Evolutionary conservation across 2,113 vertebrate species (phyloP).

Genomic region (Podarcis raffonei): DNA sequence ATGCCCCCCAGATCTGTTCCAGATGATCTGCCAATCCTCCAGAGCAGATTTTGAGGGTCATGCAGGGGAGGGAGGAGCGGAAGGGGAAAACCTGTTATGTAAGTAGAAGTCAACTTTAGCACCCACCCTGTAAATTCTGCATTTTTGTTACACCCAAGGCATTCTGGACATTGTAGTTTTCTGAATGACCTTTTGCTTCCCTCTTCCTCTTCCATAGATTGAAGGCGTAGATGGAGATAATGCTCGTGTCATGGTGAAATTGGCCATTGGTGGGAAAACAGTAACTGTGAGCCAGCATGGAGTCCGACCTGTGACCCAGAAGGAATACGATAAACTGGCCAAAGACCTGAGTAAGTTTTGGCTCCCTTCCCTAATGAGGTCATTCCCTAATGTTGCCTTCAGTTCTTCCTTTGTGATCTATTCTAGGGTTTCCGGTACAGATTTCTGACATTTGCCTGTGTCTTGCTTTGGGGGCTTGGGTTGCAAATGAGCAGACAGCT

Average conservation of each 20-base stretch:
- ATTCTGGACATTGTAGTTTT: background rate
- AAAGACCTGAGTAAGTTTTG: constrained; percentile 27
- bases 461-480: background rate
- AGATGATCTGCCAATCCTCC: no score
- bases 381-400: background rate
- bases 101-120: no score
- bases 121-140: background rate
- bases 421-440: background rate
- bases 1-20: no score
- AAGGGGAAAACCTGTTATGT: no score
- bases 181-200: background rate
- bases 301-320: constrained; percentile 76
- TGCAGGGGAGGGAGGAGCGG: no score
- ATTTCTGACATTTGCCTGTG: background rate
- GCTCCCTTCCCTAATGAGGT: background rate
- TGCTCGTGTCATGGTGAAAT: constrained; percentile 83
- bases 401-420: background rate
- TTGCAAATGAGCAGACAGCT: background rate
- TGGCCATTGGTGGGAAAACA: constrained; percentile 78
- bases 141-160: background rate
- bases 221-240: constrained; percentile 91
- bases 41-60: no score
- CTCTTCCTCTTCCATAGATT: constrained; percentile 71
- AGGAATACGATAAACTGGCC: constrained; percentile 80
- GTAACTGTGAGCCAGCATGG: constrained; percentile 85